Evolutionary conservation across 2,113 vertebrate genomes (phyloP).

Genomic region (Coregonus clupeaformis): DNA sequence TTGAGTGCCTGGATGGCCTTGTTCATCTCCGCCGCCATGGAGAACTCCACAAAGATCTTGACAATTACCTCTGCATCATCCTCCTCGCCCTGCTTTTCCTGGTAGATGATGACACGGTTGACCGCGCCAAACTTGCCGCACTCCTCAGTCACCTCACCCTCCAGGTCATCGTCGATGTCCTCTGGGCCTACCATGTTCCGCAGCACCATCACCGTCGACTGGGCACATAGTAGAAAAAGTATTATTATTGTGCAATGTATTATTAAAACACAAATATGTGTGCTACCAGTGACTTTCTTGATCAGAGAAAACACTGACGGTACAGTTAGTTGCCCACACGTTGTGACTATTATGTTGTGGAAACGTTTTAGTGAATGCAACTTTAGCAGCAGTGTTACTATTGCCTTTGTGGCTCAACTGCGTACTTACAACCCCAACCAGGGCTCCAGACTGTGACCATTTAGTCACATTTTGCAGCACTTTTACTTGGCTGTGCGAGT

Average conservation of each 20-base stretch:
- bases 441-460: too few species aligned
- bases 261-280: too few species aligned
- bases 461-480: too few species aligned
- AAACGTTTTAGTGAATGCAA: too few species aligned
- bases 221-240: neutral
- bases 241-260: neutral
- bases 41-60: conserved; percentile 95
- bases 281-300: too few species aligned
- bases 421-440: too few species aligned
- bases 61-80: conserved; percentile 91
- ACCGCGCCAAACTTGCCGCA: conserved; percentile 91
- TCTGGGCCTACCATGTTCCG: conserved; percentile 95
- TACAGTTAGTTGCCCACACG: too few species aligned
- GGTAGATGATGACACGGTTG: conserved; percentile 92
- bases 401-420: too few species aligned
- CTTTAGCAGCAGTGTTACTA: too few species aligned
- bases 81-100: conserved; percentile 94
- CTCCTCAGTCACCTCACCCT: conserved; percentile 92
- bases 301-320: too few species aligned
- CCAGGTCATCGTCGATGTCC: conserved; percentile 90
- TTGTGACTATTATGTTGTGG: too few species aligned
- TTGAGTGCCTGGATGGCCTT: conserved; percentile 91
- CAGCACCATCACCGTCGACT: conserved; percentile 94
- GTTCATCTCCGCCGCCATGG: conserved; percentile 85
- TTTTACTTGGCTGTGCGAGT: too few species aligned